These are phyloP conservation scores for Prostheceraeus crozeri DNA, from an alignment of 2,888 invertebrate species.

Conservation along the genomic window DNA sequence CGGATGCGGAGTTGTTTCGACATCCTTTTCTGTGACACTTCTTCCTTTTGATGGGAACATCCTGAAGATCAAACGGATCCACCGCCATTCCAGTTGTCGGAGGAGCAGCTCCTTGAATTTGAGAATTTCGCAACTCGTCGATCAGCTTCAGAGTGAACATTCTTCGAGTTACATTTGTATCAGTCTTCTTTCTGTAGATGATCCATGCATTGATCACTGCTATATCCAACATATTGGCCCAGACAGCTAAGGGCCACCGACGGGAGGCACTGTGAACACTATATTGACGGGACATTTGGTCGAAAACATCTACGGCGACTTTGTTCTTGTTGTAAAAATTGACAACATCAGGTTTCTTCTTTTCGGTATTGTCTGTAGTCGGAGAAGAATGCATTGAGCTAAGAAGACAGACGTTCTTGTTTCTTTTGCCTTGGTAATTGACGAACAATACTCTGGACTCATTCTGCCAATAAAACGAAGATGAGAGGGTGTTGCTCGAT, in stretches of 20 bases:
- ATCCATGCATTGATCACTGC: conserved; percentile 19
- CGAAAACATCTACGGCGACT: conserved; percentile 11
- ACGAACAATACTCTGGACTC: conserved; percentile 2
- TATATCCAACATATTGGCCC: conserved; percentile 26
- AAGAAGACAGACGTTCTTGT: conserved; percentile 11
- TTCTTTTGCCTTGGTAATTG: conserved; percentile 8
- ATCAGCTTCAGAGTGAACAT: conserved; percentile 14
- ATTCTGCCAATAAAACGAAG: conserved; percentile 10
- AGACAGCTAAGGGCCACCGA: conserved; percentile 2
- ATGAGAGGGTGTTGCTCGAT: too few species aligned
- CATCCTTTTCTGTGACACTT: conserved; percentile 13
- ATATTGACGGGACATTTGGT: conserved; percentile 23
- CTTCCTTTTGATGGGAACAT: conserved; percentile 12
- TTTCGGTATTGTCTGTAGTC: conserved; percentile 7
- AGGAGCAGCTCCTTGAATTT: too few species aligned
- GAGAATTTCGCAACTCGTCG: conserved; percentile 2
- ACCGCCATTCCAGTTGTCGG: too few species aligned
- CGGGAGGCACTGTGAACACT: neutral
- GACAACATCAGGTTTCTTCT: conserved; percentile 6
- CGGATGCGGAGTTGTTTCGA: conserved; percentile 21
- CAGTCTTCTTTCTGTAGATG: neutral
- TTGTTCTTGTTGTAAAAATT: conserved; percentile 26
- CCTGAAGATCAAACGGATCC: conserved; percentile 11
- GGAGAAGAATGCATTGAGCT: conserved; percentile 15
- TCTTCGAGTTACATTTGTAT: conserved; percentile 9